These are phyloP conservation scores for Phrynocephalus versicolor DNA, from an alignment of 2,113 vertebrate species.

Conservation along the genomic window DNA sequence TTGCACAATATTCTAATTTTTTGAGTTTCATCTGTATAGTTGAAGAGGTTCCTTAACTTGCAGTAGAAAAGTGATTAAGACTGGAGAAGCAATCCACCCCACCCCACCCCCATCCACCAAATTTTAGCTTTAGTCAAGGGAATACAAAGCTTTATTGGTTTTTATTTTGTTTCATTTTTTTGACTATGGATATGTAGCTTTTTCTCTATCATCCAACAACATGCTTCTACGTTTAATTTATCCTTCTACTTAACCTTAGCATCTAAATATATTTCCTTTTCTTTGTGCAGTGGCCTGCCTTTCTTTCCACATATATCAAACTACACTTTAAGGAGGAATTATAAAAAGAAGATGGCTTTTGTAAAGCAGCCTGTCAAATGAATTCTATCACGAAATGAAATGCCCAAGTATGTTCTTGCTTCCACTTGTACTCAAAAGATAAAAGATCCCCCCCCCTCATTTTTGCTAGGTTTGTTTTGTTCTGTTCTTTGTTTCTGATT, in stretches of 20 bases:
- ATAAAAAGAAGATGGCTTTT: slow-evolving; percentile 11
- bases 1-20: no score
- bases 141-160: slow-evolving; percentile 16
- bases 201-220: neutral
- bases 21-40: no score
- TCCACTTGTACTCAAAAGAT: slow-evolving; percentile 17
- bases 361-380: slow-evolving; percentile 35
- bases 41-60: slow-evolving; percentile 24
- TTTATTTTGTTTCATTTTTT: slow-evolving; percentile 3
- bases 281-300: slow-evolving; percentile 14
- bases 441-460: neutral
- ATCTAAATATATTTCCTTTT: slow-evolving; percentile 5
- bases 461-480: neutral
- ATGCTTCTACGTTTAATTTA: slow-evolving; percentile 6
- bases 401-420: slow-evolving; percentile 21
- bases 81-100: slow-evolving; percentile 15
- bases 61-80: slow-evolving; percentile 10
- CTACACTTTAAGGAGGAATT: neutral
- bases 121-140: slow-evolving; percentile 2
- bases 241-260: neutral
- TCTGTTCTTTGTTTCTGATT: no score
- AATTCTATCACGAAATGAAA: slow-evolving; percentile 8
- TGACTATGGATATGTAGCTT: neutral
- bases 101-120: no score
- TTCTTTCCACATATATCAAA: slow-evolving; percentile 16